These are phyloP conservation scores for Cephus sareptanus DNA, from an alignment of 2,888 invertebrate species.

Conservation along the genomic window DNA sequence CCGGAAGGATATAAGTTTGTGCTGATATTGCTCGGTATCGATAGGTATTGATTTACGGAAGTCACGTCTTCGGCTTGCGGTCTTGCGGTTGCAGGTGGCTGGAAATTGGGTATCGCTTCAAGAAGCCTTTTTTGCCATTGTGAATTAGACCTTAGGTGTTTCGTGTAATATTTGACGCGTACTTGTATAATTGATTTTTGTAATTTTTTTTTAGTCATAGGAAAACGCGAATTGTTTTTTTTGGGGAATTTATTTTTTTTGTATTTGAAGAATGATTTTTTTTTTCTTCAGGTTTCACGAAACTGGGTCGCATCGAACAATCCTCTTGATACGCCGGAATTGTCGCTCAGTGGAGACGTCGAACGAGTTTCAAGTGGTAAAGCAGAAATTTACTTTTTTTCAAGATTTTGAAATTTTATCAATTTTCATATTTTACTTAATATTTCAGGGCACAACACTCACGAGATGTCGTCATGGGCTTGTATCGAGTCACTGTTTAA, in stretches of 20 bases:
- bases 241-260: too few species aligned
- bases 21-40: background rate
- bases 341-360: conserved; percentile 68
- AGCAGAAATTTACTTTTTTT: background rate
- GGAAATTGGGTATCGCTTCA: conserved; percentile 24
- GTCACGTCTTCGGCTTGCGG: conserved; percentile 43
- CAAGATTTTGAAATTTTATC: background rate
- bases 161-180: background rate
- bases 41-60: conserved; percentile 40
- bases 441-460: conserved; percentile 70
- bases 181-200: too few species aligned
- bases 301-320: conserved; percentile 74
- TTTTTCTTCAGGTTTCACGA: conserved; percentile 66
- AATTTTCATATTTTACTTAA: background rate
- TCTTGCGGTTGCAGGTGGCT: conserved; percentile 48
- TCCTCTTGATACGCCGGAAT: conserved; percentile 69
- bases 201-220: too few species aligned
- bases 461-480: conserved; percentile 78
- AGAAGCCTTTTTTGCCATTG: conserved; percentile 28
- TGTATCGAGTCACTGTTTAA: conserved; percentile 76
- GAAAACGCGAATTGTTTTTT: too few species aligned
- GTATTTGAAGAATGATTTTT: too few species aligned
- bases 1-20: background rate
- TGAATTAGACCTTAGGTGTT: background rate
- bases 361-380: conserved; percentile 73